phyloP scores from a whole-genome alignment of 2,797 vertebrate species.

The Lutjanus campechanus region DNA sequence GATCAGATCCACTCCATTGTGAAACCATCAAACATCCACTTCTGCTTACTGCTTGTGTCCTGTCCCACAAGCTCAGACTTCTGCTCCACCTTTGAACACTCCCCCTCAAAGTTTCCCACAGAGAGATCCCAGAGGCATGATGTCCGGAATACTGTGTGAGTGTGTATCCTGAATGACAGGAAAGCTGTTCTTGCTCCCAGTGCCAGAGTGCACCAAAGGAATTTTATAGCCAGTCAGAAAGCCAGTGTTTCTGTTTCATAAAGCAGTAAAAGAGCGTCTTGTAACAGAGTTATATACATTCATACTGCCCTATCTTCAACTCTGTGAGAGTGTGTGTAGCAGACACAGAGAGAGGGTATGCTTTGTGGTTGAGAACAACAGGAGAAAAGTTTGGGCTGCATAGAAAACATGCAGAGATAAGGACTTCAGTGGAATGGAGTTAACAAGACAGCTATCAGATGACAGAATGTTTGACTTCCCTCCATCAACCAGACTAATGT shows the following conservation, averaged over 20 bases:
- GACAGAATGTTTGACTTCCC: constrained; percentile 8
- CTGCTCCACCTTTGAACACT: constrained; percentile 70
- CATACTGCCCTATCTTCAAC: constrained; percentile 34
- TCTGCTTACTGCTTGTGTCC: constrained; percentile 51
- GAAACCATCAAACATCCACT: constrained; percentile 59
- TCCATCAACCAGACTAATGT: constrained; percentile 9
- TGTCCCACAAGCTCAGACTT: constrained; percentile 58
- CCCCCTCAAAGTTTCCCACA: constrained; percentile 79
- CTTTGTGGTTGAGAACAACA: constrained; percentile 77
- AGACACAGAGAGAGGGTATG: constrained; percentile 32
- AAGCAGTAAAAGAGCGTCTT: constrained; percentile 19
- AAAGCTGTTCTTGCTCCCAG: constrained; percentile 74
- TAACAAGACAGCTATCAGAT: constrained; percentile 20
- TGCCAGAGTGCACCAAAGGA: constrained; percentile 51
- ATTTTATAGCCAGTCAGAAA: constrained; percentile 53
- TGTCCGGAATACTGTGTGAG: constrained; percentile 77
- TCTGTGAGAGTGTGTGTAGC: constrained; percentile 34
- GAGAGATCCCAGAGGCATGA: constrained; percentile 71
- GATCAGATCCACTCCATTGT: constrained; percentile 51
- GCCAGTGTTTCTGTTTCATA: constrained; percentile 22
- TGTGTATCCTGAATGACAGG: constrained; percentile 82
- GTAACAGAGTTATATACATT: constrained; percentile 12
- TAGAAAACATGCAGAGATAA: constrained; percentile 87
- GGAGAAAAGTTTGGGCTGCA: constrained; percentile 77
- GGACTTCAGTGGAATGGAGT: constrained; percentile 63